Evolutionary conservation across 2,888 invertebrate genomes (phyloP).

Genomic region (Napeogenes sylphis): DNA sequence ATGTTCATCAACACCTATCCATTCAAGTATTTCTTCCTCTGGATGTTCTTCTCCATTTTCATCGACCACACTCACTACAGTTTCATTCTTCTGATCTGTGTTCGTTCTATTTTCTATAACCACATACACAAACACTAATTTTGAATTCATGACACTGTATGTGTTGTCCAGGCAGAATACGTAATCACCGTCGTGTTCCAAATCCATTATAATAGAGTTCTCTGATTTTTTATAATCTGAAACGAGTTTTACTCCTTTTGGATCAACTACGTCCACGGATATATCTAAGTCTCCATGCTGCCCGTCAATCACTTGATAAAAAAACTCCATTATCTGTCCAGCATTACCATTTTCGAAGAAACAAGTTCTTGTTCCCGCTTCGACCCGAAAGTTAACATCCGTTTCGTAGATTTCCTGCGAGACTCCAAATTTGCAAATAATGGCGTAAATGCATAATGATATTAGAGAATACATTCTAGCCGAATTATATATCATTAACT

Average conservation of each 20-base stretch:
- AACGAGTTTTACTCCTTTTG: slow-evolving; percentile 77
- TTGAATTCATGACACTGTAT: slow-evolving; percentile 87
- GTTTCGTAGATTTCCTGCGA: slow-evolving; percentile 48
- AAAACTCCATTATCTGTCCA: slow-evolving; percentile 61
- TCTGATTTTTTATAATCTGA: slow-evolving; percentile 83
- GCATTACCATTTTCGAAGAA: slow-evolving; percentile 57
- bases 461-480: slow-evolving; percentile 14
- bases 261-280: slow-evolving; percentile 83
- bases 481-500: not conserved
- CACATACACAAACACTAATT: slow-evolving; percentile 88
- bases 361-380: slow-evolving; percentile 58
- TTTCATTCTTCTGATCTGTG: slow-evolving; percentile 48
- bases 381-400: slow-evolving; percentile 60
- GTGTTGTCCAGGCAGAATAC: slow-evolving; percentile 92
- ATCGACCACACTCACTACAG: slow-evolving; percentile 37
- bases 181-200: slow-evolving; percentile 83
- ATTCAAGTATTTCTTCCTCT: slow-evolving; percentile 57
- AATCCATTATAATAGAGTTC: slow-evolving; percentile 81
- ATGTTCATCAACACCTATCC: slow-evolving; percentile 49
- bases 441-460: slow-evolving; percentile 5
- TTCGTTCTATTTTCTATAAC: slow-evolving; percentile 78
- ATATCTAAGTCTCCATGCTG: slow-evolving; percentile 91
- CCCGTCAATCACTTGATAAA: slow-evolving; percentile 83
- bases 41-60: slow-evolving; percentile 48
- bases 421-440: slow-evolving; percentile 31